Conservation (phyloP, 2,113 vertebrate genomes). For the Pipa parva region DNA sequence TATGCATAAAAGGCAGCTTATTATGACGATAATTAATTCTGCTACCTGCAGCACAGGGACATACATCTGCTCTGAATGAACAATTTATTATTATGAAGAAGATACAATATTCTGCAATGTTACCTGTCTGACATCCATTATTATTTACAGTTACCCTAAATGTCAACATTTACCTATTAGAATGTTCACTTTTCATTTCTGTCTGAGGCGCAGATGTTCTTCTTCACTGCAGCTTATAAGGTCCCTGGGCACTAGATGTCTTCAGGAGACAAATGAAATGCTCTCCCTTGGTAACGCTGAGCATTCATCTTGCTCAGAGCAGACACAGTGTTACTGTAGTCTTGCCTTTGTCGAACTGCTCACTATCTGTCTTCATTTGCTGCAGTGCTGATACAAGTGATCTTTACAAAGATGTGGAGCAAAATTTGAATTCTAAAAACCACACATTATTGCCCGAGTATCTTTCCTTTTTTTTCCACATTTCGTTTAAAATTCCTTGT, state of each 20-base stretch:
- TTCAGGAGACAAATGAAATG: constrained; percentile 30
- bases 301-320: constrained; percentile 18
- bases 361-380: constrained; percentile 19
- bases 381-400: constrained; percentile 1
- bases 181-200: not conserved
- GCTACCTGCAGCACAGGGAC: not conserved
- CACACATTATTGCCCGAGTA: not conserved
- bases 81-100: not conserved
- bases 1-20: not conserved
- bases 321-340: not conserved
- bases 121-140: not conserved
- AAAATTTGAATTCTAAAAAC: not conserved
- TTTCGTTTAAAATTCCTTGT: no score
- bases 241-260: constrained; percentile 13
- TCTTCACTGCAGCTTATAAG: not conserved
- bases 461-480: not conserved
- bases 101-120: not conserved
- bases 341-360: not conserved
- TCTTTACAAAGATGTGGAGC: not conserved
- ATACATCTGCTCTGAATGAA: not conserved
- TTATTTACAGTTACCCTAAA: constrained; percentile 4
- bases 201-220: not conserved
- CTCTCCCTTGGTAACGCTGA: constrained; percentile 4
- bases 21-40: constrained; percentile 18
- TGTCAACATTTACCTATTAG: constrained; percentile 21